Conservation (phyloP, 2,113 vertebrate genomes). For the Heloderma charlesbogerti region DNA sequence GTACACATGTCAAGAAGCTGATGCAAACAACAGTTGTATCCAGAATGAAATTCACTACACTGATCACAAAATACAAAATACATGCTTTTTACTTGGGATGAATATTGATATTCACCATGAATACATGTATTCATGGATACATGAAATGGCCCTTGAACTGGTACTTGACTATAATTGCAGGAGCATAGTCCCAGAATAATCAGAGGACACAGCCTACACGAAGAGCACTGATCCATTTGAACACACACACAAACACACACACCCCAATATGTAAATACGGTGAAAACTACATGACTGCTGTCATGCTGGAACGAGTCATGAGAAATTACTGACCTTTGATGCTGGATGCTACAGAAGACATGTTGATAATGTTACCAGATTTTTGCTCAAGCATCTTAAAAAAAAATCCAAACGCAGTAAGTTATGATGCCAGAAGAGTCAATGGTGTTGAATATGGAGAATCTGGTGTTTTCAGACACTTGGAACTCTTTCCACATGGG, state of each 20-base stretch:
- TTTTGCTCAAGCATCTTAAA: constrained; percentile 92
- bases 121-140: too few relatives aligned
- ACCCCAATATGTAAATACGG: too few relatives aligned
- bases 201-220: neutral
- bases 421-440: neutral
- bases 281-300: neutral
- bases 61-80: neutral
- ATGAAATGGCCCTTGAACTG: neutral
- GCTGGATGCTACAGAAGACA: constrained; percentile 95
- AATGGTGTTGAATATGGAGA: neutral
- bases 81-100: neutral
- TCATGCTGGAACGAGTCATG: neutral
- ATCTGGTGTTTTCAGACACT: neutral
- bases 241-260: neutral
- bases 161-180: neutral
- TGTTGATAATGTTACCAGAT: constrained; percentile 95
- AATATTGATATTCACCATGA: neutral
- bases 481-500: neutral
- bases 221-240: neutral
- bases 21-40: neutral
- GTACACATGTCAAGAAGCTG: neutral
- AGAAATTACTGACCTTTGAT: constrained; percentile 88
- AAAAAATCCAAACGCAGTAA: constrained; percentile 27
- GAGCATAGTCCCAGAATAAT: neutral
- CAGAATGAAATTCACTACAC: neutral